Percentiles rank a stretch among this genome's conserved stretches.
phyloP scores from a whole-genome alignment of 1,140 invertebrate species.

The Archivesica marissinica region DNA sequence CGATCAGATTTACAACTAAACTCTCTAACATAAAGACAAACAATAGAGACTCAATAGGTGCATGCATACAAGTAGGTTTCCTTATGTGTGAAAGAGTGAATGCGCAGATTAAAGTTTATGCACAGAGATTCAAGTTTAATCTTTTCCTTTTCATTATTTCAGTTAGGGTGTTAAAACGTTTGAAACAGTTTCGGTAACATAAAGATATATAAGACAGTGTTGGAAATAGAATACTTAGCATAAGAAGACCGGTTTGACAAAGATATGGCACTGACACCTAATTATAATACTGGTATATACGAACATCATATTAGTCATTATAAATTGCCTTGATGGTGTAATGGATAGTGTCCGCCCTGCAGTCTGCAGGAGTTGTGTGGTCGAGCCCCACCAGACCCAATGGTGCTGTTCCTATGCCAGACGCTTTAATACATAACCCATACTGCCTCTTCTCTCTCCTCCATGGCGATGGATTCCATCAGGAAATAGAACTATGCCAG shows the following conservation, averaged over 20 bases:
- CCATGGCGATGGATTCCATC: no score
- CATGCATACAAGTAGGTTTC: not conserved
- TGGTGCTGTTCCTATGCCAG: no score
- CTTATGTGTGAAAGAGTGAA: not conserved
- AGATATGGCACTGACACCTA: not conserved
- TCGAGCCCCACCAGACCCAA: no score
- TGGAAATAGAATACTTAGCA: not conserved
- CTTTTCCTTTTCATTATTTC: not conserved
- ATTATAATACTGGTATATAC: not conserved
- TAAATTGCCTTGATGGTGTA: not conserved
- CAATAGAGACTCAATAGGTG: not conserved
- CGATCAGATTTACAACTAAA: slow-evolving; percentile 26
- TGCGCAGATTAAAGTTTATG: not conserved
- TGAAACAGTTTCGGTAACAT: not conserved
- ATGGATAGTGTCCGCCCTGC: no score
- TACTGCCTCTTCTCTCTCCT: no score
- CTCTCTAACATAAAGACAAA: slow-evolving; percentile 30
- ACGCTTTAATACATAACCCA: no score
- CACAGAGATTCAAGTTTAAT: not conserved
- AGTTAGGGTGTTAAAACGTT: not conserved
- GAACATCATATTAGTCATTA: not conserved
- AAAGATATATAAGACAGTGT: not conserved
- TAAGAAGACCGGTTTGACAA: not conserved
- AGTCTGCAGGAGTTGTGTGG: no score
- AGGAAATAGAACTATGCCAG: no score